Conservation (phyloP, 2,797 vertebrate genomes). For the Ceyx erithaca region DNA sequence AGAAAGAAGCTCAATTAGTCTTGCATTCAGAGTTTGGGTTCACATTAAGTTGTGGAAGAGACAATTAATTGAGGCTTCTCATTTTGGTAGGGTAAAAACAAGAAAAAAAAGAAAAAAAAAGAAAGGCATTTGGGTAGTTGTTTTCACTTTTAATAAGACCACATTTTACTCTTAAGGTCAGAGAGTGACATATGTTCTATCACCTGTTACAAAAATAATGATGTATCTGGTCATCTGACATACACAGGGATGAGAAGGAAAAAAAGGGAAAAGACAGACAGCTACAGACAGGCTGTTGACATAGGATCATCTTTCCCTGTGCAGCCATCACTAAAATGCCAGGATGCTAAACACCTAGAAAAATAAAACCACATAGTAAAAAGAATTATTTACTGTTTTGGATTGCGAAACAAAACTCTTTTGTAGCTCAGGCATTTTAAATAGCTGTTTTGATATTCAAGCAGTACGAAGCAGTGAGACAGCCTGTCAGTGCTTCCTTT, state of each 20-base stretch:
- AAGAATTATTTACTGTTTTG: conserved; percentile 30
- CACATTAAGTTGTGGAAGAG: background rate
- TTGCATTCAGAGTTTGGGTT: background rate
- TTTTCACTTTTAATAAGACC: conserved; percentile 39
- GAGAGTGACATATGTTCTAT: background rate
- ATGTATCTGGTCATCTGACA: conserved; percentile 4
- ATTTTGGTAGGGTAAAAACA: background rate
- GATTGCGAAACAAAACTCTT: conserved; percentile 5
- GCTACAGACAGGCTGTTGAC: background rate
- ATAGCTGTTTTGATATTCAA: conserved; percentile 55
- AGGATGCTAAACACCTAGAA: conserved; percentile 25
- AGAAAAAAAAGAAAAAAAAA: background rate
- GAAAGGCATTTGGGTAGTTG: background rate
- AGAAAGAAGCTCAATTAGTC: conserved; percentile 36
- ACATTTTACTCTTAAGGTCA: conserved; percentile 32
- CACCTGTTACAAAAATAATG: conserved; percentile 45
- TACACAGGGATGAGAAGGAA: background rate
- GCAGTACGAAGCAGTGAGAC: conserved; percentile 3
- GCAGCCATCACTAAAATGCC: background rate
- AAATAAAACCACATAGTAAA: background rate
- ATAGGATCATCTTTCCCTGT: background rate
- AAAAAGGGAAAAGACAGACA: background rate
- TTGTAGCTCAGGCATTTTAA: conserved; percentile 31
- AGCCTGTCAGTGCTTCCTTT: conserved; percentile 48
- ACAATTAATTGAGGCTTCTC: conserved; percentile 21